Percentiles rank a stretch among this genome's conserved stretches.
These are phyloP conservation scores for Pollachius pollachius DNA, from an alignment of 2,113 vertebrate species.

Conservation along the genomic window DNA sequence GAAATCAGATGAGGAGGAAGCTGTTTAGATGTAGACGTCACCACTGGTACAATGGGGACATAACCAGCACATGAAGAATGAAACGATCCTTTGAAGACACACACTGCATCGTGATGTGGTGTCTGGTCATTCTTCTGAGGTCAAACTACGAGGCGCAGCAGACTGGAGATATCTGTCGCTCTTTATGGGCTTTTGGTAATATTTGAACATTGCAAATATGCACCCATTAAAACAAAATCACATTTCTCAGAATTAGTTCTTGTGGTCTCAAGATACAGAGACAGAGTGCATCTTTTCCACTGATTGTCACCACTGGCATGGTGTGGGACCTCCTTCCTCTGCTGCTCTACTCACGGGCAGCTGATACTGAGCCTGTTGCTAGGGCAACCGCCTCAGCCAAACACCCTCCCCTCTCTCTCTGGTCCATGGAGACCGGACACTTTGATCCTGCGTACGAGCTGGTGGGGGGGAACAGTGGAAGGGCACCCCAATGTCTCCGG, in stretches of 20 bases:
- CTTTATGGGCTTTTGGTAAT: neutral
- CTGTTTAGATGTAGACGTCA: constrained; percentile 23
- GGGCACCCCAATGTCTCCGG: constrained; percentile 50
- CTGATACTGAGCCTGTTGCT: constrained; percentile 64
- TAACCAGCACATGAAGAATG: neutral
- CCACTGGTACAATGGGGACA: too few species aligned
- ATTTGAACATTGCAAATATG: neutral
- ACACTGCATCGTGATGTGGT: neutral
- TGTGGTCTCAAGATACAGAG: neutral
- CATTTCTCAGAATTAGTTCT: neutral
- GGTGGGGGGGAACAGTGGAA: constrained; percentile 44
- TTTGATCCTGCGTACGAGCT: constrained; percentile 67
- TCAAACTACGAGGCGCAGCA: neutral
- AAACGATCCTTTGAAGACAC: constrained; percentile 14
- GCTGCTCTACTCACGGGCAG: constrained; percentile 41
- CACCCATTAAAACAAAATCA: too few species aligned
- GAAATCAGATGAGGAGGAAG: constrained; percentile 17
- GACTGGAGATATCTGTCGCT: neutral
- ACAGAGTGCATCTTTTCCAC: constrained; percentile 25
- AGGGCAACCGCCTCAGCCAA: constrained; percentile 64
- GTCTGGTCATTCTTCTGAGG: neutral
- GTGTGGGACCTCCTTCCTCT: constrained; percentile 37
- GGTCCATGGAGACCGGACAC: constrained; percentile 67
- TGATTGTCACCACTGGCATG: constrained; percentile 6
- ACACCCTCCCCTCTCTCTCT: constrained; percentile 46